These are phyloP conservation scores for Papilio polytes DNA, from an alignment of 1,140 invertebrate species.

Conservation along the genomic window DNA sequence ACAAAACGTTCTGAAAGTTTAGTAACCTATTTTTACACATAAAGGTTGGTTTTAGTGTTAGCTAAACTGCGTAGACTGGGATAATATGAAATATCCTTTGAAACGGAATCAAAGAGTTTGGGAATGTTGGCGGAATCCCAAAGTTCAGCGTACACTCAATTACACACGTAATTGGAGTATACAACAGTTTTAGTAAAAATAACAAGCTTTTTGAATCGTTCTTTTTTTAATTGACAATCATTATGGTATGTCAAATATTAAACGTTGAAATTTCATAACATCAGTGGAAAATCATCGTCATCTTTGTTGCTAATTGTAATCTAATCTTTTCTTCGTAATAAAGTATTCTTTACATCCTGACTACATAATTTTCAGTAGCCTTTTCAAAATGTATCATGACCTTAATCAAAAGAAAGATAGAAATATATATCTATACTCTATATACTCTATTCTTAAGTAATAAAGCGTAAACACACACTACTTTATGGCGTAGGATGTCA, in stretches of 20 bases:
- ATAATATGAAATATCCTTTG: not conserved
- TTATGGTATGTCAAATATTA: not conserved
- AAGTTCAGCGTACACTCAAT: not conserved
- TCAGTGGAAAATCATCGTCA: too few species aligned
- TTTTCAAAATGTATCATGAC: too few species aligned
- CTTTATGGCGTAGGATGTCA: too few species aligned
- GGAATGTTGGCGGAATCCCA: not conserved
- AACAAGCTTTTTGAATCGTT: not conserved
- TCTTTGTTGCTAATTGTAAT: not conserved
- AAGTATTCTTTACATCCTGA: not conserved
- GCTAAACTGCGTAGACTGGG: not conserved
- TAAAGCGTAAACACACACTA: too few species aligned
- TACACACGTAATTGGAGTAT: not conserved
- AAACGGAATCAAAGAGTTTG: constrained; percentile 6
- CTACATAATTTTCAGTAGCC: too few species aligned
- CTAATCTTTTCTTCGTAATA: not conserved
- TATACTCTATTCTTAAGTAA: too few species aligned
- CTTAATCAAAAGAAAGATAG: too few species aligned
- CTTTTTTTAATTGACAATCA: not conserved
- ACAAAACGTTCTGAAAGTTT: not conserved
- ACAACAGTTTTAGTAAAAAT: not conserved
- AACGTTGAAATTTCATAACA: not conserved
- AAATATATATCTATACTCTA: too few species aligned
- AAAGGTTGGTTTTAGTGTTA: not conserved
- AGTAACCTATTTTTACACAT: not conserved